Base-by-base conservation (phyloP, 2,113 vertebrate genomes). In the Sardina pilchardus region DNA sequence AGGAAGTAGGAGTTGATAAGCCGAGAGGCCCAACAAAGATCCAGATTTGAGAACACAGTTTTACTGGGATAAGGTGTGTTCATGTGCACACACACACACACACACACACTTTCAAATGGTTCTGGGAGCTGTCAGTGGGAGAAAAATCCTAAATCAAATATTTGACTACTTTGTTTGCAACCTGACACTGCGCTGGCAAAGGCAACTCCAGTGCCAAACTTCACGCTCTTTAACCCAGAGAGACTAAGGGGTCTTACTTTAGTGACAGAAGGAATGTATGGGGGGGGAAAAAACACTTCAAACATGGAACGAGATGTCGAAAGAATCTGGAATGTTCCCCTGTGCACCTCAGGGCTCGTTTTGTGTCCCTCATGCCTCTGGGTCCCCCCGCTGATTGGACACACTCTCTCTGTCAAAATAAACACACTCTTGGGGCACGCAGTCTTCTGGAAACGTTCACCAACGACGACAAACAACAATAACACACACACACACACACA, bases 141-240 rank as follows among this genome's bases (percentile, higher is more conserved):
- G 14, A 34, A 78, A 78, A 78, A 78, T 75, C 30, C 30, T 75
- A 36, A 75, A 75, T 78, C 34, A 78, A 78, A 36, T 78, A 78
- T 78, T 78, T 78, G 71, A 78, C 71, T 36, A 36, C 71, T 78
- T 78, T 78, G 26, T 78, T 78, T 78, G 71, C 12, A 78, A 78
- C 30, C 30, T 78, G 26, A 78, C 30, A 78, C 71, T n/a, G 59
- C 26, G 59, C 59, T n/a, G 4, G 59, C 59, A 26, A 63, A 63
- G 26, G 36, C 53, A 36, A 78, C 71, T 16, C 34, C 30, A 39
- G 71, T 1, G 14, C 71, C 71, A 17, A 78, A 10, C 26, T 78
- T 34, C 71, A 78, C 30, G 12, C 26, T 67, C 26, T 67, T 67
- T 12, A 67, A 39, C 71, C 1, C 10, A 78, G 30, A 34, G 10